phyloP scores from a whole-genome alignment of 2,888 invertebrate genomes.

The Ariolimax columbianus region DNA sequence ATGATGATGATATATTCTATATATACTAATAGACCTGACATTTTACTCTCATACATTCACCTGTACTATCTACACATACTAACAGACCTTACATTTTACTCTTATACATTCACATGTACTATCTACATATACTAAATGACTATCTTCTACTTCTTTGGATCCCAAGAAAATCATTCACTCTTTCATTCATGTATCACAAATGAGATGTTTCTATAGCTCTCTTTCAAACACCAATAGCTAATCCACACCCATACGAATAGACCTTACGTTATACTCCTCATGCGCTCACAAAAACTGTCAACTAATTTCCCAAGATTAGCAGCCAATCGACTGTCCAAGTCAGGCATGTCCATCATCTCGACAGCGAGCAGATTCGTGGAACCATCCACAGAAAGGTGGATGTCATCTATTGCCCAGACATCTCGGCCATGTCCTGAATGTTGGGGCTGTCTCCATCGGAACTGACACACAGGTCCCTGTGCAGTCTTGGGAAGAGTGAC shows the following conservation, averaged over 20 bases:
- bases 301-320: conserved; percentile 72
- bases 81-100: too few species aligned
- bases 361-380: conserved; percentile 68
- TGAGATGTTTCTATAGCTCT: neutral
- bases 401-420: conserved; percentile 79
- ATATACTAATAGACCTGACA: too few species aligned
- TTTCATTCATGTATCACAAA: too few species aligned
- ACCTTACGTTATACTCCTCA: conserved; percentile 68
- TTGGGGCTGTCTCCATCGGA: conserved; percentile 78
- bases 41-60: too few species aligned
- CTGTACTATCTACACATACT: too few species aligned
- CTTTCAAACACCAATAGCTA: neutral
- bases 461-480: conserved; percentile 71
- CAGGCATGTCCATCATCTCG: conserved; percentile 73
- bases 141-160: too few species aligned
- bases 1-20: too few species aligned
- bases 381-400: conserved; percentile 72
- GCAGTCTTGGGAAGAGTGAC: conserved; percentile 72
- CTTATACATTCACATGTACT: too few species aligned
- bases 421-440: conserved; percentile 77
- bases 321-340: conserved; percentile 67
- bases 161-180: too few species aligned
- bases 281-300: conserved; percentile 73
- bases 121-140: too few species aligned
- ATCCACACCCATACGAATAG: neutral